Evolutionary conservation across 2,797 vertebrate species (phyloP), one percentile per base, ranked within the genome.

Genomic region (Sebastes trivittatus): DNA sequence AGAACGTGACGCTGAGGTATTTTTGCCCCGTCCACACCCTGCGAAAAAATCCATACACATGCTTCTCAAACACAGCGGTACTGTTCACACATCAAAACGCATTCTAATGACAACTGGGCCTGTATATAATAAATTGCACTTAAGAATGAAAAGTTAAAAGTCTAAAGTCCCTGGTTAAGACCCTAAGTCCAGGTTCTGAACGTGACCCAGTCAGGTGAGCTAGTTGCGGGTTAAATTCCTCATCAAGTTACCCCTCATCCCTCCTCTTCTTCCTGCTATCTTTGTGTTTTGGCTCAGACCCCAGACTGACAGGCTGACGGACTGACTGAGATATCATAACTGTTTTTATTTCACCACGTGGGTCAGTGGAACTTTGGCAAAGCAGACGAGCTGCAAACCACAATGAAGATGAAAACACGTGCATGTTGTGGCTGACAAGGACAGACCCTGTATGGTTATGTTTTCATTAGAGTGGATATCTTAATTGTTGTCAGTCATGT

Each of bases 1-100:
- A 59, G 88, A 80, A 16, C 64, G 5, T n/a, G 84, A 91, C 29
- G 70, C 63, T 1, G 83, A 96, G 95, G 96, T 96, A 93, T 77
- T 70, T 72, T 18, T 14, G 4, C 25, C 11, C 55, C 11, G 8
- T 36, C 7, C 34, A 4, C 32, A 22, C 20, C 59, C n/a, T 49
- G 32, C 16, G 16, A 29, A 66, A n/a, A n/a, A 52, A n/a, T 30
- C 25, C 42, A 46, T 52, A 13, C 27, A 67, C 29, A 52, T 13
- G 46, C 46, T 27, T 29, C 61, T 36, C 14, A 27, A 5, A 56
- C 52, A 49, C 20, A 27, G 20, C 3, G 49, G 0, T 27, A 27
- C 22, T 30, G 32, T 56, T 27, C 60, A 60, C 13, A 32, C 9
- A 14, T 34, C 30, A 54, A 1, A 54, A 14, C 18, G 5, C 42